Percentiles rank a stretch among this genome's conserved stretches.
These are phyloP conservation scores for Biston betularia DNA, from an alignment of 2,888 invertebrate genomes.

Conservation along the genomic window DNA sequence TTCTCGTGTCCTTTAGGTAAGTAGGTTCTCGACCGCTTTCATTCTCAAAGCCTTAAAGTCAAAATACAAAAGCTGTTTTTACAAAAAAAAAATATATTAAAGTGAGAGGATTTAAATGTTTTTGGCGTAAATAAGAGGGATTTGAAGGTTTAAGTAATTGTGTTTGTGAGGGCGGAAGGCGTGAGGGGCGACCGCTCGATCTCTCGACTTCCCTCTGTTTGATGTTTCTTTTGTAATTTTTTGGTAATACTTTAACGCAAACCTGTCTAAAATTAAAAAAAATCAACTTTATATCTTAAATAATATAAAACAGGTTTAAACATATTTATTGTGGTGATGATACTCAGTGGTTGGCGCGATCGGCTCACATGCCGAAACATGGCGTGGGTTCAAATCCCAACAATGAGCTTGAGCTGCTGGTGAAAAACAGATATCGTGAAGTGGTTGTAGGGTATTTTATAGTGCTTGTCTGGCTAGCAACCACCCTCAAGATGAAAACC, in stretches of 20 bases:
- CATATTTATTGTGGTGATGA: too few species aligned
- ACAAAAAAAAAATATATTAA: constrained; percentile 21
- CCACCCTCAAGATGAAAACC: too few species aligned
- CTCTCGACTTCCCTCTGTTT: neutral
- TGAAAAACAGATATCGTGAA: too few species aligned
- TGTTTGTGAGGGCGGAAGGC: constrained; percentile 28
- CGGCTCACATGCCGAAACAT: too few species aligned
- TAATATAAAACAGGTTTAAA: too few species aligned
- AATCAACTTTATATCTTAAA: too few species aligned
- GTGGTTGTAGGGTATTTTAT: neutral
- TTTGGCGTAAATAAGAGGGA: constrained; percentile 35
- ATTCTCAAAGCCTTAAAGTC: neutral
- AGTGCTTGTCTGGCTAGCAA: too few species aligned
- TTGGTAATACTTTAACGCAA: constrained; percentile 5
- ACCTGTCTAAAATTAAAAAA: neutral
- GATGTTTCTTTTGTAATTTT: constrained; percentile 8
- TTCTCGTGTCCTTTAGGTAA: too few species aligned
- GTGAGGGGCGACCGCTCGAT: neutral
- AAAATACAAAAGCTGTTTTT: constrained; percentile 28
- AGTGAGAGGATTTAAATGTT: constrained; percentile 28
- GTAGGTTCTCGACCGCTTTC: too few species aligned
- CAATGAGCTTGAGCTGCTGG: too few species aligned
- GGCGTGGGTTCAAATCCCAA: too few species aligned
- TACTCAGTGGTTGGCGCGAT: too few species aligned
- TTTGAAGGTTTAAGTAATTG: constrained; percentile 34